Evolutionary conservation across 2,888 invertebrate species (phyloP).

Genomic region (Argyra leucocephala): DNA sequence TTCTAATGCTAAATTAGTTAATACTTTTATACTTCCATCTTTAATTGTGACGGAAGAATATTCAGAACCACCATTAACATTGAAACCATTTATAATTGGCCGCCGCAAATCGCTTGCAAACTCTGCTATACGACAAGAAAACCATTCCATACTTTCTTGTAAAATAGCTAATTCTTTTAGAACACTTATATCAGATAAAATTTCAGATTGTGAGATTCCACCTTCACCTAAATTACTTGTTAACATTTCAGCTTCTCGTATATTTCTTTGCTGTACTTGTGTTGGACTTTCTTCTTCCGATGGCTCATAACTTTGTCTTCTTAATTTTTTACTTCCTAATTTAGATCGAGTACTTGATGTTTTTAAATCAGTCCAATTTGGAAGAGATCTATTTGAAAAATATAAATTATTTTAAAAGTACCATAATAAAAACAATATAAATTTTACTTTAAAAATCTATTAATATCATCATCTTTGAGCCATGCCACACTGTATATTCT

Average conservation of each 20-base stretch:
- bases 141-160: constrained; percentile 89
- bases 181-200: constrained; percentile 73
- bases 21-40: constrained; percentile 52
- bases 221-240: constrained; percentile 86
- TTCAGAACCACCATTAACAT: constrained; percentile 29
- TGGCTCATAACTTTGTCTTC: constrained; percentile 42
- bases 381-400: constrained; percentile 54
- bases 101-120: constrained; percentile 50
- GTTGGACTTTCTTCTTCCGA: constrained; percentile 68
- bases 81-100: constrained; percentile 43
- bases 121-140: constrained; percentile 56
- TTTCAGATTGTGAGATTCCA: constrained; percentile 72
- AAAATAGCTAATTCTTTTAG: constrained; percentile 77
- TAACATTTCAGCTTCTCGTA: constrained; percentile 85
- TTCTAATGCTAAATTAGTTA: constrained; percentile 62
- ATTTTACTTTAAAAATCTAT: constrained; percentile 70
- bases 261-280: constrained; percentile 66
- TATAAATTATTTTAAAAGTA: constrained; percentile 10
- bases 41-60: constrained; percentile 44
- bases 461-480: constrained; percentile 92
- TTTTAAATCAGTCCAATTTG: constrained; percentile 66
- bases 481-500: constrained; percentile 75
- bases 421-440: constrained; percentile 8
- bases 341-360: constrained; percentile 34
- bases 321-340: constrained; percentile 33